These are phyloP conservation scores for Diorhabda sublineata DNA, from an alignment of 1,140 invertebrate genomes.

Conservation along the genomic window DNA sequence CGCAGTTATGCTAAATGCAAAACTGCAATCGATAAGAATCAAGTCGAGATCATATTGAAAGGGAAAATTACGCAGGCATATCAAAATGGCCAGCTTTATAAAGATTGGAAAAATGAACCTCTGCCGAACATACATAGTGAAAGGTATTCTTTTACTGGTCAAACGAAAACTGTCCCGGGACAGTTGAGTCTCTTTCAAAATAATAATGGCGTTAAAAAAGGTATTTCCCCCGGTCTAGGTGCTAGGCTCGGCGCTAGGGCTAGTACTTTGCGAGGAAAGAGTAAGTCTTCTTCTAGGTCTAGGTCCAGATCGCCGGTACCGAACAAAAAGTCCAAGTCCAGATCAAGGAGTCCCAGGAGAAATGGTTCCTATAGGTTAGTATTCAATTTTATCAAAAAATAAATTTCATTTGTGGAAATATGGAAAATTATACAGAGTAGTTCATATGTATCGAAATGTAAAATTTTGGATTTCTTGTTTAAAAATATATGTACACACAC, in stretches of 20 bases:
- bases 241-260: constrained; percentile 51
- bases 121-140: constrained; percentile 80
- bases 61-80: constrained; percentile 86
- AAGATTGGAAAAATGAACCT: constrained; percentile 89
- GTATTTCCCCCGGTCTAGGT: constrained; percentile 53
- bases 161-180: constrained; percentile 51
- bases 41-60: constrained; percentile 89
- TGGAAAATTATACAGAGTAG: too few species aligned
- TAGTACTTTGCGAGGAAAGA: constrained; percentile 44
- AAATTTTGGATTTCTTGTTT: too few species aligned
- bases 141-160: constrained; percentile 56
- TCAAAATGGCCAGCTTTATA: constrained; percentile 76
- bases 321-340: constrained; percentile 47
- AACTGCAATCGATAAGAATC: constrained; percentile 80
- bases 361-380: constrained; percentile 37
- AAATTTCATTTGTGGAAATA: too few species aligned
- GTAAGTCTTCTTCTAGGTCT: constrained; percentile 41
- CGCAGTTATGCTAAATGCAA: constrained; percentile 87
- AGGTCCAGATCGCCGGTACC: constrained; percentile 44
- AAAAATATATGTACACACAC: too few species aligned
- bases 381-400: neutral
- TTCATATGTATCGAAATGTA: too few species aligned
- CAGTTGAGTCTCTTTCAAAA: constrained; percentile 53
- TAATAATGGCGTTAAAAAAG: constrained; percentile 38
- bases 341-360: constrained; percentile 31